Evolutionary conservation across 2,113 vertebrate species (phyloP).

Genomic region (Nansenia antarctica): DNA sequence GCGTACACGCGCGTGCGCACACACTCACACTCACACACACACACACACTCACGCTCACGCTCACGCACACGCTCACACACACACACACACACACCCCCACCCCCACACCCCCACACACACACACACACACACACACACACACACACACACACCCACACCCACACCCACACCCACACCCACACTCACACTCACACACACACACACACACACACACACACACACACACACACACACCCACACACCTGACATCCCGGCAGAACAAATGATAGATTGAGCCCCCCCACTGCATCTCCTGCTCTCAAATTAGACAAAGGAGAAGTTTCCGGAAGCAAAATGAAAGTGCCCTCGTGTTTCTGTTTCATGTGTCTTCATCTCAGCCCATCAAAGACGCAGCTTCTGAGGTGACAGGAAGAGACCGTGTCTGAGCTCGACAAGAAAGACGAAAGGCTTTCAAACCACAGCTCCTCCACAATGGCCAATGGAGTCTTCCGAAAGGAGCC

Average conservation of each 20-base stretch:
- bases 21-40: not conserved
- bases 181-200: not conserved
- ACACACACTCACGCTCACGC: too few relatives aligned
- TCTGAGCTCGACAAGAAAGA: not conserved
- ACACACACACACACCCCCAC: not conserved
- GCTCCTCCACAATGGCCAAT: too few relatives aligned
- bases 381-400: conserved; percentile 27
- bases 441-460: not conserved
- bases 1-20: too few relatives aligned
- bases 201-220: not conserved
- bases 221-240: not conserved
- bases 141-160: not conserved
- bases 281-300: conserved; percentile 15
- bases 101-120: not conserved
- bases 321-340: conserved; percentile 40
- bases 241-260: conserved; percentile 17
- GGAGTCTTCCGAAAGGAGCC: too few relatives aligned
- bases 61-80: not conserved
- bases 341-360: conserved; percentile 19
- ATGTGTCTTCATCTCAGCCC: conserved; percentile 27
- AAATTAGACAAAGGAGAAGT: conserved; percentile 31
- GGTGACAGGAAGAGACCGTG: not conserved
- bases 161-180: too few relatives aligned
- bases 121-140: not conserved
- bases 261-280: conserved; percentile 10